Base-by-base conservation (phyloP, 1,140 invertebrate species). In the Heterodera schachtii region DNA sequence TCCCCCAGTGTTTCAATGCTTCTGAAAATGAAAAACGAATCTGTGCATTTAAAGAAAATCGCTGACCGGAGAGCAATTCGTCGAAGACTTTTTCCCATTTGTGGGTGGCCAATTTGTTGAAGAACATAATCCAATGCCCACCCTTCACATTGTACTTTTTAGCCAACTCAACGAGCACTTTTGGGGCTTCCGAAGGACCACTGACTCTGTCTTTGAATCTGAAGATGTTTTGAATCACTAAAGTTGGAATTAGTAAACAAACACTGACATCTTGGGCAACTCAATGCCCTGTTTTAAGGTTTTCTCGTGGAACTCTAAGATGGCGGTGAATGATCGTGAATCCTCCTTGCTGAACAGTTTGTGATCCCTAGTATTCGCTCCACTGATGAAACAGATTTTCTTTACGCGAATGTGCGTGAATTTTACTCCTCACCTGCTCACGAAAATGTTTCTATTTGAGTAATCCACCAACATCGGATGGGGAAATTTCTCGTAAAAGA, bases 81-180 rank as follows among this genome's bases (percentile, higher is more conserved):
- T 78, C 70, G 21, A 78, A 78, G 7, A 21, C 77, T 16, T 64
- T 70, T 78, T 78, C 77, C 77, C 77, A 69, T 43, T 69, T 16
- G 16, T 31, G 16, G 7, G n/a, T 44, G 2, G 31, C 77, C 60
- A 78, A 69, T n/a, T 78, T 31, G 44, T 69, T n/a, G 70, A 78
- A 78, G 70, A 78, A 78, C 77, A 78, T 78, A 16, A 78, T 64
- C 77, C 77, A 78, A 70, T 69, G 70, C 6, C 77, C 77, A 3
- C 77, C 77, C 31, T 43, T 69, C 43, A 78, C n/a, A 21, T 78
- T 78, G 47, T 70, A 78, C 21, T 64, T 11, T 49, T 46, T 44
- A 11, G 77, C 77, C 41, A 78, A 69, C 47, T 78, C 77, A 6
- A 78, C 77, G 5, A 78, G 64, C 13, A 78, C 43, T 44, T 21